A percentile compares a stretch with the other conserved stretches of the same genome.
Evolutionary conservation across 2,113 vertebrate genomes (phyloP).

Genomic region (Hemibates koningsi): DNA sequence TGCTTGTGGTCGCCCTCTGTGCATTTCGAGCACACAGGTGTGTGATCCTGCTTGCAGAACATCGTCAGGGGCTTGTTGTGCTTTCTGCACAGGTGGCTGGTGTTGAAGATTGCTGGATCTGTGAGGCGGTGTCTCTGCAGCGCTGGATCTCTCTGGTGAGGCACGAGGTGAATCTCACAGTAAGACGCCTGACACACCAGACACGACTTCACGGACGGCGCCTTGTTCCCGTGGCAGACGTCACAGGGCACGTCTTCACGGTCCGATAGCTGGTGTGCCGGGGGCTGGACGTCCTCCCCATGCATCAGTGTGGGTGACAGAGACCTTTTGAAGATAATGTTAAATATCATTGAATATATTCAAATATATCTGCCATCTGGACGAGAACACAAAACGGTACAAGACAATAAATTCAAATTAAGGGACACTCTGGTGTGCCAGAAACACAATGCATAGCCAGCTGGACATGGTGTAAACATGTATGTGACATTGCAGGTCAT

Average conservation of each 20-base stretch:
- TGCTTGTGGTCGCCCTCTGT: conserved; percentile 79
- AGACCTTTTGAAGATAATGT: neutral
- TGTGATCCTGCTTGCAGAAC: conserved; percentile 81
- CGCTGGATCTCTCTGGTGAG: conserved; percentile 75
- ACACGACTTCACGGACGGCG: conserved; percentile 34
- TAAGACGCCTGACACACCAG: conserved; percentile 49
- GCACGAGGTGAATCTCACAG: conserved; percentile 76
- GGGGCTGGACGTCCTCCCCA: neutral
- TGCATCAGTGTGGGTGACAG: neutral
- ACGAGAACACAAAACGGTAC: neutral
- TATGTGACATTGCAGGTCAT: fast-evolving
- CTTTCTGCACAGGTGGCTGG: conserved; percentile 68
- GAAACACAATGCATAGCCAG: neutral
- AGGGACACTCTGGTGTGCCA: neutral
- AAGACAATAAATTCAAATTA: neutral
- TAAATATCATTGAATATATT: neutral
- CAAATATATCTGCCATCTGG: neutral
- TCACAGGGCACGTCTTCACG: conserved; percentile 76
- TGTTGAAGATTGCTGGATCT: conserved; percentile 77
- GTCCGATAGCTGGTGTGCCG: neutral
- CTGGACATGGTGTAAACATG: neutral
- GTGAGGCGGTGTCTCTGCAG: conserved; percentile 79
- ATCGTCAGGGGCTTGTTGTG: conserved; percentile 80
- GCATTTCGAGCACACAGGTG: conserved; percentile 81
- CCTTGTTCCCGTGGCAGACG: conserved; percentile 52